These are phyloP conservation scores for Aythya fuligula DNA, from an alignment of 2,797 vertebrate species.

Conservation along the genomic window DNA sequence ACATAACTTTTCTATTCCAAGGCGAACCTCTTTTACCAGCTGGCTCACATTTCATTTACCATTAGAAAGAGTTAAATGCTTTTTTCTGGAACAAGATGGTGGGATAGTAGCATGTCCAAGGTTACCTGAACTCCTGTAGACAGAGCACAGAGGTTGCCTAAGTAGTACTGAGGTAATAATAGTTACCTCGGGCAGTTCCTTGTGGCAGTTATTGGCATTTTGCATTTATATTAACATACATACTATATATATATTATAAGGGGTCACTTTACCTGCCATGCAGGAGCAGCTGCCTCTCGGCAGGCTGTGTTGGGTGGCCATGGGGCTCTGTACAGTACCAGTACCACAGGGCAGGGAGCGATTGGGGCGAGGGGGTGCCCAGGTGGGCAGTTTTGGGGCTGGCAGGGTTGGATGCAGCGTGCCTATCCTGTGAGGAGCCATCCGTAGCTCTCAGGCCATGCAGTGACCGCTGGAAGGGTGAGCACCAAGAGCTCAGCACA, in stretches of 20 bases:
- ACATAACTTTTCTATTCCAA: not conserved
- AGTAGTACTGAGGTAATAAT: not conserved
- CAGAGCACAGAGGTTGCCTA: not conserved
- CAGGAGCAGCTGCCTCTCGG: not conserved
- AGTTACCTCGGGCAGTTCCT: not conserved
- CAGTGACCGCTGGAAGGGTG: not conserved
- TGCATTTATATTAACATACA: not conserved
- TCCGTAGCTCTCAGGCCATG: not conserved
- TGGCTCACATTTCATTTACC: not conserved
- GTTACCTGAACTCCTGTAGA: not conserved
- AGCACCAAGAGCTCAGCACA: rapidly evolving
- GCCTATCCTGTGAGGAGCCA: rapidly evolving
- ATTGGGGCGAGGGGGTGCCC: rapidly evolving
- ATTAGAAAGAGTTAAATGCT: not conserved
- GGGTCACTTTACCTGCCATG: not conserved
- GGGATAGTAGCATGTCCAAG: not conserved
- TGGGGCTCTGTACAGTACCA: not conserved
- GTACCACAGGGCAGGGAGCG: not conserved
- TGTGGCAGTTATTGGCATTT: not conserved
- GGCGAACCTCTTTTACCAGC: not conserved
- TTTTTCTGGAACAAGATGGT: not conserved
- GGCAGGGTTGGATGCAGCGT: rapidly evolving
- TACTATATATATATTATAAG: too few species aligned
- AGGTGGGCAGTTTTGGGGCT: not conserved
- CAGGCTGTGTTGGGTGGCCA: not conserved